Base-by-base conservation (phyloP, 1,140 invertebrate species). In the Bombus pascuorum region DNA sequence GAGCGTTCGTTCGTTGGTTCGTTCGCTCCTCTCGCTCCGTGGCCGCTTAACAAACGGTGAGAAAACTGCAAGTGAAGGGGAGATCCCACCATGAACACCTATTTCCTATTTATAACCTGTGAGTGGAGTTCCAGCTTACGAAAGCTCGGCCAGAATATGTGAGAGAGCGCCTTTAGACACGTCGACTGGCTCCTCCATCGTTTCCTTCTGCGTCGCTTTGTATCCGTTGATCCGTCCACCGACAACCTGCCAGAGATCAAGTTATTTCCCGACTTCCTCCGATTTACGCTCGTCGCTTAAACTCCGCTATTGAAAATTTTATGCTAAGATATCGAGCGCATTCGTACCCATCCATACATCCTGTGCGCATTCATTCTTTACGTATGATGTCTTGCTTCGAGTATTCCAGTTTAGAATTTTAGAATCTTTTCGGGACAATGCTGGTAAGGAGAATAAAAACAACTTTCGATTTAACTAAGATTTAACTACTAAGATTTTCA, bases 1-100 rank as follows among this genome's bases (percentile, higher is more conserved):
- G 44, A 28, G 74, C 57, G 37, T 4, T 2, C 57, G 75, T n/a
- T 18, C 22, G 53, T 34, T 39, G 53, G 53, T 25, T 15, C 13
- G 57, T 32, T 59, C 28, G 70, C 37, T 68, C n/a, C 34, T 75
- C 32, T 59, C 47, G 47, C 47, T 53, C 18, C 47, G 47, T 53
- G 47, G 47, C 39, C 76, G 77, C 71, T 85, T 81, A 90, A 88
- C 72, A 88, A 82, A 82, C 86, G 81, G 79, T 83, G 90, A 86
- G 89, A 83, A 88, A 91, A 88, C 65, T 90, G 77, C 83, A 76
- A 90, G 90, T 86, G 86, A 91, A 91, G 84, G 89, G 84, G 78
- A 88, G 84, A 85, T 88, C 66, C 74, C 78, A 76, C 57, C 76
- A 65, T 73, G 66, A 39, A n/a, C 80, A 65, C 77, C 72, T 80